phyloP scores from a whole-genome alignment of 2,888 invertebrate genomes.

The Synanthedon tipuliformis region DNA sequence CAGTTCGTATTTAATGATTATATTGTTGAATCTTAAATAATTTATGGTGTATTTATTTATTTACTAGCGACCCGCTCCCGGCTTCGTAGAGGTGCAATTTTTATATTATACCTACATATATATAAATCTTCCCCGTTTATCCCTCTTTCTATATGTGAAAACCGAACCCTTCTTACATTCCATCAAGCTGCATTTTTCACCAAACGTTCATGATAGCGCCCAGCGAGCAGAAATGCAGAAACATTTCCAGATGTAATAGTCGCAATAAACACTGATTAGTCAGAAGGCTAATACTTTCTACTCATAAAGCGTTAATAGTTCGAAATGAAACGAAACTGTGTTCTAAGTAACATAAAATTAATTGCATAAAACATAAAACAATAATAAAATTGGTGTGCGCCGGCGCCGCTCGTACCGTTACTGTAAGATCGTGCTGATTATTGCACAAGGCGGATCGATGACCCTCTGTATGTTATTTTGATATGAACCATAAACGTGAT shows the following conservation, averaged over 20 bases:
- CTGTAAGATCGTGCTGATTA: conserved; percentile 12
- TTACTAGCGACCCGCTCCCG: too few species aligned
- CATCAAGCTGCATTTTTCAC: too few species aligned
- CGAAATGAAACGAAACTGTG: background rate
- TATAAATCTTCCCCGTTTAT: too few species aligned
- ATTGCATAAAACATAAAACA: conserved; percentile 40
- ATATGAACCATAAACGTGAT: background rate
- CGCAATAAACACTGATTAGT: background rate
- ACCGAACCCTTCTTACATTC: too few species aligned
- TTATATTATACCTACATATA: too few species aligned
- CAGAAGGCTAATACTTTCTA: background rate
- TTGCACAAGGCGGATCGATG: conserved; percentile 3
- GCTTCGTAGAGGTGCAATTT: too few species aligned
- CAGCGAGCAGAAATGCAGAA: too few species aligned
- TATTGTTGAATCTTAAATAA: too few species aligned
- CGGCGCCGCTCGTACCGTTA: conserved; percentile 35
- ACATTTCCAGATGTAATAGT: background rate
- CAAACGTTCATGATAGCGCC: too few species aligned
- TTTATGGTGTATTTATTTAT: too few species aligned
- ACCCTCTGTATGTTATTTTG: background rate
- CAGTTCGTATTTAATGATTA: too few species aligned
- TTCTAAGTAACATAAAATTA: conserved; percentile 22
- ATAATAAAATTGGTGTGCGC: conserved; percentile 26
- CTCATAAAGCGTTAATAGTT: background rate
- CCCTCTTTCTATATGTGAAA: too few species aligned